Conservation (phyloP, 2,113 vertebrate genomes). For the Notothenia rossii region DNA sequence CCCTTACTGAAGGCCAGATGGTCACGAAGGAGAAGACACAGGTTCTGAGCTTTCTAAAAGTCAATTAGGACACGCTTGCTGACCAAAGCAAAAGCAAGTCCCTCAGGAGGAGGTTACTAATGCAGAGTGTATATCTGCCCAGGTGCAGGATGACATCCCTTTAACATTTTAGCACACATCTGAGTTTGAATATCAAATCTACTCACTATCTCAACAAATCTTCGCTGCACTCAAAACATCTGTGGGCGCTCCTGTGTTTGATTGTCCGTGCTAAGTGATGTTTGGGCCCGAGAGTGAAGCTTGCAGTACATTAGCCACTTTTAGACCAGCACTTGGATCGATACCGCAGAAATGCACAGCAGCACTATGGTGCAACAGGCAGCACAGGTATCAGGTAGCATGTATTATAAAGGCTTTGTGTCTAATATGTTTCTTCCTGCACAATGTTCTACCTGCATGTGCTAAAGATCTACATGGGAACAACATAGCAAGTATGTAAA, state of each 20-base stretch:
- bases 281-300: conserved; percentile 40
- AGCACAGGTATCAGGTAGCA: conserved; percentile 52
- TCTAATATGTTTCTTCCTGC: neutral
- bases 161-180: neutral
- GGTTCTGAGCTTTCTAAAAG: conserved; percentile 38
- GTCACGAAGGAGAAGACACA: neutral
- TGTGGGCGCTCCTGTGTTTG: neutral
- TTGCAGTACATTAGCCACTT: conserved; percentile 55
- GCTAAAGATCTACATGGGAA: neutral
- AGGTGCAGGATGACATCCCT: neutral
- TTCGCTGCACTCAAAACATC: neutral
- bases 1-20: conserved; percentile 1
- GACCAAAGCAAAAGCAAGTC: neutral
- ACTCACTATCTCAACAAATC: neutral
- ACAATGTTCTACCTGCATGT: neutral
- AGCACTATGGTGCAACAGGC: conserved; percentile 37
- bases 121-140: neutral
- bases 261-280: conserved; percentile 50
- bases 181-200: conserved; percentile 17
- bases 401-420: neutral
- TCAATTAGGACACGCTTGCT: conserved; percentile 28
- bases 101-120: conserved; percentile 7
- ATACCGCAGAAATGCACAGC: conserved; percentile 56
- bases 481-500: neutral
- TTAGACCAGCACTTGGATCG: conserved; percentile 39